Evolutionary conservation across 2,797 vertebrate genomes (phyloP), one percentile per base, ranked within the genome.

Genomic region (Natrix natrix): DNA sequence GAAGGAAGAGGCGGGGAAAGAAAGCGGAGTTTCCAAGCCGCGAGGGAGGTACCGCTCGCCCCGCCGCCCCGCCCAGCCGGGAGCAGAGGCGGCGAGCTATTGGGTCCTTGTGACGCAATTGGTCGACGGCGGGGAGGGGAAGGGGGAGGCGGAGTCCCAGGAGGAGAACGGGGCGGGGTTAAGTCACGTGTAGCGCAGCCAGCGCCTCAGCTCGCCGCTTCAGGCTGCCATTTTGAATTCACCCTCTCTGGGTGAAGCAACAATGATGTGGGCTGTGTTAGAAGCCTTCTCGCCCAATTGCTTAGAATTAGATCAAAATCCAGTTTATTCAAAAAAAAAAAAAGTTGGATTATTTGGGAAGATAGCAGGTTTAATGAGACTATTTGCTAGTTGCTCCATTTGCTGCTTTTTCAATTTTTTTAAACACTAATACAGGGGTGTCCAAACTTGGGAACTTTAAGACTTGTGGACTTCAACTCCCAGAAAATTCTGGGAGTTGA

Each of bases 111-210:
- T 2, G 59, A 3, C 0, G 28, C 17, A 1, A 54, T 0, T 2
- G 91, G 93, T 83, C 37, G 74, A 2, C 20, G 0, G 1, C 3
- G 0, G 6, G 95, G 94, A 92, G 13, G 0, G 0, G 7, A 4
- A 32, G 66, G 10, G 1, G 59, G 88, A n/a, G 88, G 4, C 6
- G 61, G 93, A 93, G 26, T 2, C 4, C 0, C 14, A 2, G 56
- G 37, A 54, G 26, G 6, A 7, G 14, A 24, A 20, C 2, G 60
- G 48, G 89, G 60, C 6, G 52, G 87, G 20, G 17, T 0, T 0
- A 7, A 0, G 10, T 87, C 78, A 90, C 32, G 78, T 48, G 52
- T 12, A 11, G 8, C 4, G 55, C 8, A 24, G 24, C 1, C 3
- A 1, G 3, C 0, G 28, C 24, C 22, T 22, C 60, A 10, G 10